Conservation (phyloP, 2,797 vertebrate genomes). For the Silurus lanzhouensis region DNA sequence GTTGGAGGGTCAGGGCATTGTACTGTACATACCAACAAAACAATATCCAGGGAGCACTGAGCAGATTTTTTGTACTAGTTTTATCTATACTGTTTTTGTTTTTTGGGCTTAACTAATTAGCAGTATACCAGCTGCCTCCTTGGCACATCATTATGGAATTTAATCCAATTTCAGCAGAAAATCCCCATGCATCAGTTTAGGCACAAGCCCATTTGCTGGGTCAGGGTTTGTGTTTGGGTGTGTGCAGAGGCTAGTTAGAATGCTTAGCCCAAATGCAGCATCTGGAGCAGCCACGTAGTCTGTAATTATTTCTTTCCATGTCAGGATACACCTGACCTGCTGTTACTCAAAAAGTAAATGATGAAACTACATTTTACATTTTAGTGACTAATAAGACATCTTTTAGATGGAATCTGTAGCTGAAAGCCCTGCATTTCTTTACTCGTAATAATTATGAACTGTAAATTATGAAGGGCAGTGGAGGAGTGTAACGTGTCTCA, state of each 20-base stretch:
- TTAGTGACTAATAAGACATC: background rate
- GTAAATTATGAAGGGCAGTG: background rate
- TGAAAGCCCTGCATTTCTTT: background rate
- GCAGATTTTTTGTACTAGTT: slow-evolving; percentile 67
- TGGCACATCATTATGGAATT: slow-evolving; percentile 70
- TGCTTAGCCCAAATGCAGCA: background rate
- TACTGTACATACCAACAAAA: slow-evolving; percentile 19
- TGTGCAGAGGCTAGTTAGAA: slow-evolving; percentile 24
- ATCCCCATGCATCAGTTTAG: slow-evolving; percentile 67
- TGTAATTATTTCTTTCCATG: slow-evolving; percentile 7
- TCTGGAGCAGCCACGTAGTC: slow-evolving; percentile 8
- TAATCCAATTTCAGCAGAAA: slow-evolving; percentile 74
- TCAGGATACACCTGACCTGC: slow-evolving; percentile 8
- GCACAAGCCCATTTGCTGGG: slow-evolving; percentile 50
- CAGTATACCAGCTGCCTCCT: slow-evolving; percentile 73
- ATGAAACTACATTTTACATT: background rate
- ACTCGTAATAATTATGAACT: background rate
- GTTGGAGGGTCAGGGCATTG: slow-evolving; percentile 13
- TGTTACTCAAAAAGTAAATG: background rate
- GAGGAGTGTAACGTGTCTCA: slow-evolving; percentile 6
- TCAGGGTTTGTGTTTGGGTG: slow-evolving; percentile 33
- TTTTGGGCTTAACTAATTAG: slow-evolving; percentile 70
- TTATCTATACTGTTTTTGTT: slow-evolving; percentile 65
- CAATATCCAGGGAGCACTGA: slow-evolving; percentile 64
- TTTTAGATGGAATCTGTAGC: background rate